Percentiles rank a stretch among this genome's conserved stretches.
phyloP scores from a whole-genome alignment of 2,113 vertebrate species.

The Polyodon spathula region DNA sequence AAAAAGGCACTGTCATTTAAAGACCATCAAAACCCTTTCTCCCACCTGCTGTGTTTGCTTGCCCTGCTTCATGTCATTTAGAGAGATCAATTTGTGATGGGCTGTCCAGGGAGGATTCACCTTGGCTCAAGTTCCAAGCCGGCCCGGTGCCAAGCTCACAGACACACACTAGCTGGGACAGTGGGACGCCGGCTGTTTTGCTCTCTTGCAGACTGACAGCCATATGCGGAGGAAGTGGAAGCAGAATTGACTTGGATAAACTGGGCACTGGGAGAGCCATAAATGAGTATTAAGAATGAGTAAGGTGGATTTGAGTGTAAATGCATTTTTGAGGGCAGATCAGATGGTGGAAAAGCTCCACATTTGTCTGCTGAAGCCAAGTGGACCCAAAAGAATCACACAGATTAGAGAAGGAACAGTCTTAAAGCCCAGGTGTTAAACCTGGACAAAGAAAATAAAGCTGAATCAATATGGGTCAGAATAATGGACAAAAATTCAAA shows the following conservation, averaged over 20 bases:
- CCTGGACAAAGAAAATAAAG: no score
- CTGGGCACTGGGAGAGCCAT: background rate
- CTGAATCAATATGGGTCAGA: no score
- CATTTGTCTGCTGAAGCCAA: no score
- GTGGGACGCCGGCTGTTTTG: background rate
- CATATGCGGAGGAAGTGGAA: conserved; percentile 18
- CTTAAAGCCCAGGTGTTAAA: no score
- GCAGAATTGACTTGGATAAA: conserved; percentile 5
- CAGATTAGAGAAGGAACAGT: no score
- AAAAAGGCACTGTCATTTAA: conserved; percentile 11
- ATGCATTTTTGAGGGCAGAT: conserved; percentile 17
- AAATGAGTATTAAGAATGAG: conserved; percentile 5
- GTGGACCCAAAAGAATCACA: no score
- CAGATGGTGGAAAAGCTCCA: conserved; percentile 5
- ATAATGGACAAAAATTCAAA: no score
- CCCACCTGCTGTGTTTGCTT: conserved; percentile 5
- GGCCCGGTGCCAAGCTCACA: conserved; percentile 13
- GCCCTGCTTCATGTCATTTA: background rate
- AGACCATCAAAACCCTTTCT: conserved; percentile 14
- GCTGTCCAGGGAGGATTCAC: conserved; percentile 22
- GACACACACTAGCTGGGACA: background rate
- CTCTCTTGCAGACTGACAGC: conserved; percentile 15
- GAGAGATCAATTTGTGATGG: conserved; percentile 9
- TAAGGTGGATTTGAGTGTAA: conserved; percentile 18
- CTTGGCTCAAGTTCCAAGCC: conserved; percentile 17